Evolutionary conservation across 2,888 invertebrate species (phyloP).

Genomic region (Tetragnatha montana): DNA sequence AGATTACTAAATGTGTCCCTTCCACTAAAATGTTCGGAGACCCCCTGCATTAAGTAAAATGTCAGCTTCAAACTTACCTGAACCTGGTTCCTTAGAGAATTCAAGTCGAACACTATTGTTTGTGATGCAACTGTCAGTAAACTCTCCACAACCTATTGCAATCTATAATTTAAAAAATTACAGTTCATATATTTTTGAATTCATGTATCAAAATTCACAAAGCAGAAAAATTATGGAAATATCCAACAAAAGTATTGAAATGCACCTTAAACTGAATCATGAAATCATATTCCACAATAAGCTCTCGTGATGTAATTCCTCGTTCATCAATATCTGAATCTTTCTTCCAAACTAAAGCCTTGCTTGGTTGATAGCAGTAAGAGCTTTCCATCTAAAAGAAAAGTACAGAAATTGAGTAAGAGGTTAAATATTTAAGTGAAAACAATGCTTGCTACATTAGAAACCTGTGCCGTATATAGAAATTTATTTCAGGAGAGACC

Average conservation of each 20-base stretch:
- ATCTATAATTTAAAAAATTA: conserved; percentile 73
- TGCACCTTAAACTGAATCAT: conserved; percentile 77
- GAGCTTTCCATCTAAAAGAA: conserved; percentile 56
- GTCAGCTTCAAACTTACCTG: conserved; percentile 37
- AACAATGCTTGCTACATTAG: background rate
- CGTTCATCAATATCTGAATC: conserved; percentile 73
- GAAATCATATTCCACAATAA: conserved; percentile 76
- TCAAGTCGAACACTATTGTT: conserved; percentile 74
- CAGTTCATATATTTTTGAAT: background rate
- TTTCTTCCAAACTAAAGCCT: conserved; percentile 74
- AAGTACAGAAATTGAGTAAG: background rate
- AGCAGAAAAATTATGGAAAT: background rate
- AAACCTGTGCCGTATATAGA: no score
- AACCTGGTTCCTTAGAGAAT: conserved; percentile 75
- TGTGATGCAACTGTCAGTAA: conserved; percentile 73
- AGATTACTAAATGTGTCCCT: no score
- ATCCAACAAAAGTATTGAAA: background rate
- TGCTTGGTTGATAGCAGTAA: conserved; percentile 73
- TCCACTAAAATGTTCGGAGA: no score
- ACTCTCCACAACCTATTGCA: conserved; percentile 75
- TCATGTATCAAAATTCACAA: background rate
- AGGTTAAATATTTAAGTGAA: background rate
- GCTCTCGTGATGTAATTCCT: conserved; percentile 76
- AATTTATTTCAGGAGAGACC: no score
- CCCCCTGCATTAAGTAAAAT: no score